These are phyloP conservation scores for Pomacea canaliculata DNA, from an alignment of 2,888 invertebrate species.

Conservation along the genomic window DNA sequence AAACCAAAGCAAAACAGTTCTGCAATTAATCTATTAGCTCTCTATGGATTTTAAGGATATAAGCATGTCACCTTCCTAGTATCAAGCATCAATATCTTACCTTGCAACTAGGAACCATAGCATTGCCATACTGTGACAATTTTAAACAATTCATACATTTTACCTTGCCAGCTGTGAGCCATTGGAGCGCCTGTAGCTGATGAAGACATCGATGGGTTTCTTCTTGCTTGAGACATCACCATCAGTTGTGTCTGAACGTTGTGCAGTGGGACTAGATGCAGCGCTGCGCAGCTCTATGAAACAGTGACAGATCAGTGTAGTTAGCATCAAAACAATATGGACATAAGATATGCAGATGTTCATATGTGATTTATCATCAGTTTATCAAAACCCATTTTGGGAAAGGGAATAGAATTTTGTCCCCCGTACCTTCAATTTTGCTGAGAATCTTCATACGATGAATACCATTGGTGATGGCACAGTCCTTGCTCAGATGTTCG, in stretches of 20 bases:
- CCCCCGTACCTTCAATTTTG: constrained; percentile 79
- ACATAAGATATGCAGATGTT: no score
- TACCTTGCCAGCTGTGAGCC: constrained; percentile 92
- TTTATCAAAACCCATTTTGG: no score
- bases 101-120: no score
- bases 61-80: no score
- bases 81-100: no score
- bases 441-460: constrained; percentile 92
- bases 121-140: no score
- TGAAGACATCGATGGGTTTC: constrained; percentile 84
- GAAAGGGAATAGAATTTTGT: no score
- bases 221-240: constrained; percentile 16
- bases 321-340: no score
- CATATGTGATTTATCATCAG: no score
- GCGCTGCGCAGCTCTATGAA: constrained; percentile 27
- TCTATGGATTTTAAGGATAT: no score
- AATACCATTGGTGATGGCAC: constrained; percentile 93
- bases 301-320: neutral
- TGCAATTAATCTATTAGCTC: no score
- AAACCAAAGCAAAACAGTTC: no score
- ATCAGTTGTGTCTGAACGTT: constrained; percentile 23
- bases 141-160: neutral
- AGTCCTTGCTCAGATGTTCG: constrained; percentile 91
- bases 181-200: constrained; percentile 96
- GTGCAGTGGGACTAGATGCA: constrained; percentile 19